Conservation (phyloP, 2,888 invertebrate species). For the Limenitis camilla region DNA sequence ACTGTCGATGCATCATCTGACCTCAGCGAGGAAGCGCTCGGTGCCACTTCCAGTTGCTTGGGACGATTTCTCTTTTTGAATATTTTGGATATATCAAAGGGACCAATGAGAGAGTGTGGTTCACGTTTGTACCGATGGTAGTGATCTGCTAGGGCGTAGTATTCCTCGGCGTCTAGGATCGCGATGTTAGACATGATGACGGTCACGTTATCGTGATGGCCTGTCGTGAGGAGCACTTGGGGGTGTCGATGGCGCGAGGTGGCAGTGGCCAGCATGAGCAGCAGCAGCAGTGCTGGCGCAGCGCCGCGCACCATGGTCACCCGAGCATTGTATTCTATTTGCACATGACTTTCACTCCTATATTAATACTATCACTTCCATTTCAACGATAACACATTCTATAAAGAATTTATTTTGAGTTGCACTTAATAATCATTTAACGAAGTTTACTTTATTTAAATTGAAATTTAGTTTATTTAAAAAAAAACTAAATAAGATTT, state of each 20-base stretch:
- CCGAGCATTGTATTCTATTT: constrained; percentile 5
- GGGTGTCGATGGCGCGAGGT: constrained; percentile 13
- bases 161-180: constrained; percentile 12
- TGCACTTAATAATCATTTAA: too few relatives aligned
- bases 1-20: constrained; percentile 12
- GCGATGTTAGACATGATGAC: constrained; percentile 1
- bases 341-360: neutral
- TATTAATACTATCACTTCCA: neutral
- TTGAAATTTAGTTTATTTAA: too few relatives aligned
- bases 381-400: too few relatives aligned
- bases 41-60: constrained; percentile 25
- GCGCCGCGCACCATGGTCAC: constrained; percentile 21
- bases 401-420: neutral
- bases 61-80: constrained; percentile 41
- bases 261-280: constrained; percentile 18
- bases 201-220: constrained; percentile 9
- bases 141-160: constrained; percentile 12
- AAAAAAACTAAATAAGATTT: too few relatives aligned
- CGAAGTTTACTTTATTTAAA: too few relatives aligned
- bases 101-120: constrained; percentile 48
- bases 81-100: constrained; percentile 54
- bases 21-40: constrained; percentile 38
- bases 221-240: neutral
- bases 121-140: constrained; percentile 31
- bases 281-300: constrained; percentile 18